These are phyloP conservation scores for Tyrophagus putrescentiae DNA, from an alignment of 1,140 invertebrate species.

Conservation along the genomic window DNA sequence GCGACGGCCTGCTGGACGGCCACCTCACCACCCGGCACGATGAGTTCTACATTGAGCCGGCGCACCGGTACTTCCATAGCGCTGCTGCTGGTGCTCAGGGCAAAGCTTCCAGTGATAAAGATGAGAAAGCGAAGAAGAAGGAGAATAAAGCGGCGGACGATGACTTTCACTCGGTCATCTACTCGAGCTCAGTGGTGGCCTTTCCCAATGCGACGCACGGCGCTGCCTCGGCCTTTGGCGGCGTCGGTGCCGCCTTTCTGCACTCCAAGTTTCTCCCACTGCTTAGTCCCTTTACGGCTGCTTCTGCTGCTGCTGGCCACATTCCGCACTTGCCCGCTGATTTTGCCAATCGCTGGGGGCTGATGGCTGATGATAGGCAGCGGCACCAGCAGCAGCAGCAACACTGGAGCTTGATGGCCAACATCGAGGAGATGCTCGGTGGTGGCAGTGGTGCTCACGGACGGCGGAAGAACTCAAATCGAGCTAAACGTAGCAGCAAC, in stretches of 20 bases:
- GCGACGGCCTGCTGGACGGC: slow-evolving; percentile 73
- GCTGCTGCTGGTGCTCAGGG: too few relatives aligned
- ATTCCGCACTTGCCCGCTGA: neutral
- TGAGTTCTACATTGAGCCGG: slow-evolving; percentile 66
- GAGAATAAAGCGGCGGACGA: neutral
- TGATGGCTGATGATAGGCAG: neutral
- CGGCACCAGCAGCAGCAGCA: too few relatives aligned
- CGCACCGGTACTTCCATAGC: slow-evolving; percentile 46
- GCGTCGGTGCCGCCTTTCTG: neutral
- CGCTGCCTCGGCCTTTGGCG: neutral
- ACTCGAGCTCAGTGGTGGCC: slow-evolving; percentile 59
- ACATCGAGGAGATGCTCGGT: neutral
- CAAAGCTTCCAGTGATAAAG: too few relatives aligned
- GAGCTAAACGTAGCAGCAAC: too few relatives aligned
- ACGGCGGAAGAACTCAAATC: too few relatives aligned
- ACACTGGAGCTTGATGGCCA: neutral
- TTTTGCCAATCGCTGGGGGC: neutral
- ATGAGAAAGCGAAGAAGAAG: neutral
- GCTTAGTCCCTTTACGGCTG: neutral
- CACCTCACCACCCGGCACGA: slow-evolving; percentile 61
- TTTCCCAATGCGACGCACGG: slow-evolving; percentile 36
- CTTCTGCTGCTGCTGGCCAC: neutral
- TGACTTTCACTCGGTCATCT: slow-evolving; percentile 61
- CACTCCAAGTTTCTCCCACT: slow-evolving; percentile 5
- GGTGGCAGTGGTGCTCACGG: too few relatives aligned